Evolutionary conservation across 92 coral and sea anemone species (phyloP).

Genomic region (Epizoanthus scotinus): DNA sequence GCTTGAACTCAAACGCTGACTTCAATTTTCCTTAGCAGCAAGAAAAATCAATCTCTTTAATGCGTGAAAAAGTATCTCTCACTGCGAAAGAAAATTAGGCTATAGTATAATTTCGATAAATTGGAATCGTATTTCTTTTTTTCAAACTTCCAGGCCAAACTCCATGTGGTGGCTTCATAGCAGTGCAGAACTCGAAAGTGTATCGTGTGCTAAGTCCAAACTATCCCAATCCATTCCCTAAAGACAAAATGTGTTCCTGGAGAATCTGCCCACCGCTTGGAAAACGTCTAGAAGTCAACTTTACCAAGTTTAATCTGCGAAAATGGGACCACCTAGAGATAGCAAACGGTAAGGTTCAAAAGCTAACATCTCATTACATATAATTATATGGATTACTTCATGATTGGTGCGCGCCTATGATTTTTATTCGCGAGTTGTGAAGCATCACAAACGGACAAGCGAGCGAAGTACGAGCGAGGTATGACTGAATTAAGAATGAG

Average conservation of each 20-base stretch:
- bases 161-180: constrained; percentile 74
- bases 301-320: constrained; percentile 69
- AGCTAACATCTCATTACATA: not conserved
- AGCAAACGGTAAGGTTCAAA: constrained; percentile 69
- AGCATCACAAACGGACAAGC: too few species aligned
- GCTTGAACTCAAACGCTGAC: too few species aligned
- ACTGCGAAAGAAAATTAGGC: too few species aligned
- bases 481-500: too few species aligned
- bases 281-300: constrained; percentile 66
- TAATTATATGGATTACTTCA: too few species aligned
- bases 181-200: constrained; percentile 46
- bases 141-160: constrained; percentile 47
- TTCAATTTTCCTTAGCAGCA: not conserved
- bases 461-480: too few species aligned
- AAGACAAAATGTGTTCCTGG: constrained; percentile 89
- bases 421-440: too few species aligned
- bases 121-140: too few species aligned
- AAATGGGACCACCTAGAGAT: constrained; percentile 66
- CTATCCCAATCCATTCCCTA: constrained; percentile 69
- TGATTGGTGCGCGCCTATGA: too few species aligned
- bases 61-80: not conserved
- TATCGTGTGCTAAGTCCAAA: constrained; percentile 59
- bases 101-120: too few species aligned
- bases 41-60: not conserved
- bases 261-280: constrained; percentile 83